Evolutionary conservation across 2,888 invertebrate species (phyloP).

Genomic region (Amorpha juglandis): DNA sequence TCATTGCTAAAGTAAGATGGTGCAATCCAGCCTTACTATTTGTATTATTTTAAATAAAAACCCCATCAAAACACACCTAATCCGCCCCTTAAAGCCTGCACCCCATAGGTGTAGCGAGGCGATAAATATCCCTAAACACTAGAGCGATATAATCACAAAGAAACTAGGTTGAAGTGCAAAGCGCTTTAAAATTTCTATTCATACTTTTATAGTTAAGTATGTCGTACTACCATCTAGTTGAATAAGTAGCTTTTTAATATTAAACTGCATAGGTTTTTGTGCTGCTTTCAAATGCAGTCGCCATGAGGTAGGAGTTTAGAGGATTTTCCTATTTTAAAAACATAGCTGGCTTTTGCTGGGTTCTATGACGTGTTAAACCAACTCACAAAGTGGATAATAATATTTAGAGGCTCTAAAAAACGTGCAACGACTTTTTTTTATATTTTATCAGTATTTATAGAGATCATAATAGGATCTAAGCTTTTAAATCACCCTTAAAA

Average conservation of each 20-base stretch:
- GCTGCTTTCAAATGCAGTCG: neutral
- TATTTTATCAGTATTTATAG: too few relatives aligned
- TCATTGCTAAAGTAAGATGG: too few relatives aligned
- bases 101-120: slow-evolving; percentile 38
- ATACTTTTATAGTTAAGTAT: slow-evolving; percentile 27
- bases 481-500: too few relatives aligned
- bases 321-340: neutral
- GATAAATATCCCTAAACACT: slow-evolving; percentile 56
- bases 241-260: slow-evolving; percentile 22
- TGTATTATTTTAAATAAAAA: neutral
- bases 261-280: slow-evolving; percentile 12
- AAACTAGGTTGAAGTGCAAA: slow-evolving; percentile 44
- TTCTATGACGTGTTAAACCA: too few relatives aligned
- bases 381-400: too few relatives aligned
- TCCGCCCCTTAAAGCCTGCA: slow-evolving; percentile 22
- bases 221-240: slow-evolving; percentile 11
- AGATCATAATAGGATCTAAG: too few relatives aligned
- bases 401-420: too few relatives aligned
- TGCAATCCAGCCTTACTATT: too few relatives aligned
- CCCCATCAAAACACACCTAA: neutral
- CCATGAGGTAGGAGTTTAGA: neutral
- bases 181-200: slow-evolving; percentile 34
- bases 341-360: neutral
- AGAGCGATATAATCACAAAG: slow-evolving; percentile 50
- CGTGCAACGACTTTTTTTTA: too few relatives aligned